phyloP scores from a whole-genome alignment of 2,797 vertebrate species.

The Bovichtus variegatus region DNA sequence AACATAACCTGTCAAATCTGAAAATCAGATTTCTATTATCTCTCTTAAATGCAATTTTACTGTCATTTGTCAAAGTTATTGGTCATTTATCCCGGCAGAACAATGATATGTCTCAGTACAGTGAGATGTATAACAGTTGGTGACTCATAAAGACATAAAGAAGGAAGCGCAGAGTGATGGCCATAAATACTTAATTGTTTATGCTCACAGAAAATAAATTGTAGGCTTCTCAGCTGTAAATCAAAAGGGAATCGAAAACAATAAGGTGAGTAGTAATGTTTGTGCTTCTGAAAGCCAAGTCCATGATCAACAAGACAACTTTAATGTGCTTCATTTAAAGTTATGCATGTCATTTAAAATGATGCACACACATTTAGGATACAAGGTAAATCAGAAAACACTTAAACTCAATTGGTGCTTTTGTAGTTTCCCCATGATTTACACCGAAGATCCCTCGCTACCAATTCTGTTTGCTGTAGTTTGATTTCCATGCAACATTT shows the following conservation, averaged over 20 bases:
- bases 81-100: conserved; percentile 73
- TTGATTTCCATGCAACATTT: conserved; percentile 11
- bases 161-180: conserved; percentile 64
- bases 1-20: conserved; percentile 72
- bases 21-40: conserved; percentile 76
- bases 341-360: conserved; percentile 28
- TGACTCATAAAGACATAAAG: conserved; percentile 71
- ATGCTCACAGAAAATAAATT: conserved; percentile 61
- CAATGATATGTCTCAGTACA: conserved; percentile 59
- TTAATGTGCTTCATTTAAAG: conserved; percentile 44
- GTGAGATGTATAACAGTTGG: conserved; percentile 65
- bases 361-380: conserved; percentile 11
- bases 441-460: background rate
- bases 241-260: conserved; percentile 57
- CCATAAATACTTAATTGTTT: conserved; percentile 77
- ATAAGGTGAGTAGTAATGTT: conserved; percentile 23
- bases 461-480: conserved; percentile 6
- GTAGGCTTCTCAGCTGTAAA: conserved; percentile 50
- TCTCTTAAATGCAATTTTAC: conserved; percentile 75
- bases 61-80: conserved; percentile 81
- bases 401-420: background rate
- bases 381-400: conserved; percentile 23
- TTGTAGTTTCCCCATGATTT: conserved; percentile 8
- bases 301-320: conserved; percentile 46
- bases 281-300: conserved; percentile 28